phyloP scores from a whole-genome alignment of 2,888 invertebrate species.

The Eupithecia centaureata region DNA sequence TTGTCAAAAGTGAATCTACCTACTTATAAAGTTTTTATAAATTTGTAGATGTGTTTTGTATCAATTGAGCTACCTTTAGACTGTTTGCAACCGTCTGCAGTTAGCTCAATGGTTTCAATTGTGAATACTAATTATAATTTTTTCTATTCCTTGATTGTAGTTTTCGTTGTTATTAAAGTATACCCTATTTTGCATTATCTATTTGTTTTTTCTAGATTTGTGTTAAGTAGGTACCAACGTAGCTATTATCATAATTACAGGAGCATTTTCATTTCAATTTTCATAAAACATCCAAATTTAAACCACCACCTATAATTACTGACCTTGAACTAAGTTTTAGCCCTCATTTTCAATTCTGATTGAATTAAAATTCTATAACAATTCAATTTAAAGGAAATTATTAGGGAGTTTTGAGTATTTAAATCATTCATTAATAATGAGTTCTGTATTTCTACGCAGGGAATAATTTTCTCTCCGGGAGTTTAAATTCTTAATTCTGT shows the following conservation, averaged over 20 bases:
- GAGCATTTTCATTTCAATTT: not conserved
- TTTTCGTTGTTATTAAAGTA: too few species aligned
- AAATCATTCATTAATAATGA: slow-evolving; percentile 36
- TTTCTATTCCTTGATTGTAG: too few species aligned
- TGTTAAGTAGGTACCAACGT: too few species aligned
- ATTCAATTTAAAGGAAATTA: slow-evolving; percentile 40
- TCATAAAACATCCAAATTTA: not conserved
- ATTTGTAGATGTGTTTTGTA: too few species aligned
- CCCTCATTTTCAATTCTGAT: slow-evolving; percentile 46
- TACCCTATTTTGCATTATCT: too few species aligned
- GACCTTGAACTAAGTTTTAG: slow-evolving; percentile 54
- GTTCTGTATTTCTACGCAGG: slow-evolving; percentile 22
- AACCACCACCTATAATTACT: not conserved
- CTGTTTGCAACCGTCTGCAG: too few species aligned
- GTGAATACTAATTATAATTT: too few species aligned
- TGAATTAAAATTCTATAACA: slow-evolving; percentile 46
- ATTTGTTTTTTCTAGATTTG: too few species aligned
- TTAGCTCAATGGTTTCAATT: too few species aligned
- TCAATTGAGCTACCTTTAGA: too few species aligned
- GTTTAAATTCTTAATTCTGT: slow-evolving; percentile 17
- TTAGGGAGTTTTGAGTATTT: slow-evolving; percentile 34
- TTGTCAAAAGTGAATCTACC: too few species aligned
- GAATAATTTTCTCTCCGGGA: slow-evolving; percentile 17
- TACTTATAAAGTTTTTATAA: too few species aligned
- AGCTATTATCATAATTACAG: not conserved